A percentile compares a stretch with the other conserved stretches of the same genome.
Conservation (phyloP, 2,797 vertebrate genomes). For the Rhinoraja longicauda region DNA sequence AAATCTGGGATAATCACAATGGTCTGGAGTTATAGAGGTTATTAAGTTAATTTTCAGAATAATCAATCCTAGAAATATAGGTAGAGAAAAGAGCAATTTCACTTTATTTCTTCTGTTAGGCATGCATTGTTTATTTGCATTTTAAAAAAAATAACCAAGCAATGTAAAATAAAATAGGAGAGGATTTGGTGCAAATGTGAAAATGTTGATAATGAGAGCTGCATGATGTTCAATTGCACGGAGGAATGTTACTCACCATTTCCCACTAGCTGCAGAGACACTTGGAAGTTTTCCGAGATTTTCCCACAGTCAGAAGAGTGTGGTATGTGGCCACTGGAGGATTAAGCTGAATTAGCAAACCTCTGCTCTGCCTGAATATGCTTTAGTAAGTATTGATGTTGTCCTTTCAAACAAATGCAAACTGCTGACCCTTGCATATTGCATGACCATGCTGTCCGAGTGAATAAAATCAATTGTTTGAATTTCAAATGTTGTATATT, state of each 20-base stretch:
- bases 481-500: slow-evolving; percentile 25
- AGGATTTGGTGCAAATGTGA: neutral
- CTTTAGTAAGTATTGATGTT: slow-evolving; percentile 66
- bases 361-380: slow-evolving; percentile 53
- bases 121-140: neutral
- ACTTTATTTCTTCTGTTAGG: neutral
- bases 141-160: neutral
- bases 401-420: slow-evolving; percentile 38
- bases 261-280: neutral
- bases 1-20: neutral
- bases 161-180: neutral
- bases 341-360: slow-evolving; percentile 63
- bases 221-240: neutral
- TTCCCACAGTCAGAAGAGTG: slow-evolving; percentile 63
- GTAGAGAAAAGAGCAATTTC: neutral
- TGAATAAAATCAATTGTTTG: slow-evolving; percentile 31
- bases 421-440: slow-evolving; percentile 38
- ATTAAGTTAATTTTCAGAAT: neutral
- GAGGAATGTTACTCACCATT: neutral
- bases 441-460: slow-evolving; percentile 19
- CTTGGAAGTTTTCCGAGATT: slow-evolving; percentile 45
- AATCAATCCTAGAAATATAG: neutral
- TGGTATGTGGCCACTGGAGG: slow-evolving; percentile 49
- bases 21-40: neutral
- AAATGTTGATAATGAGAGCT: neutral